Conservation (phyloP, 2,113 vertebrate genomes). For the Pachypanchax playfairii region DNA sequence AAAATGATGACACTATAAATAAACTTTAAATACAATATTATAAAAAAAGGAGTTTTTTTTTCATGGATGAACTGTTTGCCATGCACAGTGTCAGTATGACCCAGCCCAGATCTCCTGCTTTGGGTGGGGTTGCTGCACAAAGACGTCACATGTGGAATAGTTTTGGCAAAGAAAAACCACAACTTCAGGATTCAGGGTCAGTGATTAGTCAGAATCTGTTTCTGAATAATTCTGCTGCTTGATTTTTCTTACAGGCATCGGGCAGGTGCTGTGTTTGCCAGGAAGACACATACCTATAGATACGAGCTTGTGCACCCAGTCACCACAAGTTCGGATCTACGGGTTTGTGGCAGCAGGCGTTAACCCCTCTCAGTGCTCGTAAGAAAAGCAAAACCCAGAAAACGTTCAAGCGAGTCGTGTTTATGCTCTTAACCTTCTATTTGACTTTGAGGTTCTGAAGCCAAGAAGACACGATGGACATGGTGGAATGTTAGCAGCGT, state of each 20-base stretch:
- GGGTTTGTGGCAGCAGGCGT: constrained; percentile 96
- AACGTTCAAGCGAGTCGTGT: constrained; percentile 5
- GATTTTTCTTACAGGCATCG: constrained; percentile 16
- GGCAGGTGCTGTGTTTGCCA: constrained; percentile 76
- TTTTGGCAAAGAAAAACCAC: constrained; percentile 6
- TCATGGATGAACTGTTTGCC: too few relatives aligned
- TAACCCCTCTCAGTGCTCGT: constrained; percentile 63
- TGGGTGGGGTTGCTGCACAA: constrained; percentile 55
- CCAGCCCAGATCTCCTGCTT: constrained; percentile 33
- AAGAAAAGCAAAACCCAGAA: constrained; percentile 9
- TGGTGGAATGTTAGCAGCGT: too few relatives aligned
- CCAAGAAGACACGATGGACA: constrained; percentile 7
- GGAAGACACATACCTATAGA: constrained; percentile 98
- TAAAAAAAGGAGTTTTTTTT: too few relatives aligned
- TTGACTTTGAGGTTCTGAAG: not conserved
- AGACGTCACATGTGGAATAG: constrained; percentile 21
- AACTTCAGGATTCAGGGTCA: constrained; percentile 17
- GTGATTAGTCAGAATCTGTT: constrained; percentile 1
- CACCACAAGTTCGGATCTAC: constrained; percentile 99
- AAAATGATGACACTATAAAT: too few relatives aligned
- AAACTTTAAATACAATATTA: too few relatives aligned
- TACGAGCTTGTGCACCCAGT: constrained; percentile 94
- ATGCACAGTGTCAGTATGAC: constrained; percentile 12
- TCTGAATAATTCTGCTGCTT: constrained; percentile 1
- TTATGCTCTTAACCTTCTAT: constrained; percentile 11